Evolutionary conservation across 1,140 invertebrate species (phyloP).

Genomic region (Saccostrea glomerata): DNA sequence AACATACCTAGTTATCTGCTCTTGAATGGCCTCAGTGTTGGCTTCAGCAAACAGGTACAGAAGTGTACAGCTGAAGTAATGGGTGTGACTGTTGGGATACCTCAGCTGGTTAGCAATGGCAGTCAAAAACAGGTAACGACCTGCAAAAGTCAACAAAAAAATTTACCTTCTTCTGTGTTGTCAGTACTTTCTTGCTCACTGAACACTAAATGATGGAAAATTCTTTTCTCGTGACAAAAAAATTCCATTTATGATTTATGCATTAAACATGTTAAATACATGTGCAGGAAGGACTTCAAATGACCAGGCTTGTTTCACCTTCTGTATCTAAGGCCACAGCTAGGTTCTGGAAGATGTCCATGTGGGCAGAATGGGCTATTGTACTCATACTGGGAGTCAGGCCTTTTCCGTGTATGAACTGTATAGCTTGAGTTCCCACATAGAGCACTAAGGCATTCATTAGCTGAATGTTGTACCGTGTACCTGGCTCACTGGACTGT

Average conservation of each 20-base stretch:
- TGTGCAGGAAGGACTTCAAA: too few relatives aligned
- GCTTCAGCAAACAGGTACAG: slow-evolving; percentile 99
- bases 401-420: slow-evolving; percentile 83
- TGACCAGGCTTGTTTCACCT: slow-evolving; percentile 81
- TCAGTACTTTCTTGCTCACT: neutral
- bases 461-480: slow-evolving; percentile 95
- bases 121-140: slow-evolving; percentile 96
- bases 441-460: slow-evolving; percentile 99
- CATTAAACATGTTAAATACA: too few relatives aligned
- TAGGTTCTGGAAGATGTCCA: slow-evolving; percentile 99
- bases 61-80: slow-evolving; percentile 98
- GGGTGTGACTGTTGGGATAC: slow-evolving; percentile 99
- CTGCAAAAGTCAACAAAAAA: slow-evolving; percentile 75
- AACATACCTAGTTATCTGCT: slow-evolving; percentile 84
- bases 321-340: slow-evolving; percentile 98
- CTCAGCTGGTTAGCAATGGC: slow-evolving; percentile 98
- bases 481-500: slow-evolving; percentile 88
- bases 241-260: too few relatives aligned
- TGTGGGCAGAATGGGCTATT: slow-evolving; percentile 96
- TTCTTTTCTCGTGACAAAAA: too few relatives aligned
- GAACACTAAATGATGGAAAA: too few relatives aligned
- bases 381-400: slow-evolving; percentile 96
- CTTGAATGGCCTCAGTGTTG: slow-evolving; percentile 96
- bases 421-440: slow-evolving; percentile 97
- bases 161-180: neutral